These are phyloP conservation scores for Aythya baeri DNA, from an alignment of 2,113 vertebrate species.

Conservation along the genomic window DNA sequence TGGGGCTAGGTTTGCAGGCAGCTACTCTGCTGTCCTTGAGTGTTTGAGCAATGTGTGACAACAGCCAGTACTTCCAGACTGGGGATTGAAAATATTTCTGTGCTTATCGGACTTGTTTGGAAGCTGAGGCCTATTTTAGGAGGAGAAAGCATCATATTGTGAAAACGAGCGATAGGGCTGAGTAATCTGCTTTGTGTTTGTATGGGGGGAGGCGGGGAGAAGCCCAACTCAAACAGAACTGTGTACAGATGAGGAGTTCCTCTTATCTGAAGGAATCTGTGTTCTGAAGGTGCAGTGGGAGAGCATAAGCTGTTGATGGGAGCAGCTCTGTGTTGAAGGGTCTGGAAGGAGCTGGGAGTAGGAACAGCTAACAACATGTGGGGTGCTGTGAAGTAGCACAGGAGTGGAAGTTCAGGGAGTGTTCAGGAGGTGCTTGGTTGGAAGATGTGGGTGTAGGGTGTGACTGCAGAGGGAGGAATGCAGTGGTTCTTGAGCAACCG, in stretches of 20 bases:
- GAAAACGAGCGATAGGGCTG: not conserved
- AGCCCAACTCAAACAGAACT: not conserved
- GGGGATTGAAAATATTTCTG: not conserved
- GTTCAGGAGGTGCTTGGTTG: not conserved
- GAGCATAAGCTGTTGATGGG: not conserved
- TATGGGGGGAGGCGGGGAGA: not conserved
- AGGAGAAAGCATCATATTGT: not conserved
- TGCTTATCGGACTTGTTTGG: not conserved
- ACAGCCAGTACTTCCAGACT: not conserved
- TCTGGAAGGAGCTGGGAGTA: not conserved
- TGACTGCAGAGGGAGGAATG: slow-evolving; percentile 43
- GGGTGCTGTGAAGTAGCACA: not conserved
- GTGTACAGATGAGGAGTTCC: not conserved
- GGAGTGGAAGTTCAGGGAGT: not conserved
- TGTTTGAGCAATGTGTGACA: not conserved
- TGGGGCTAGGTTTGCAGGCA: not conserved
- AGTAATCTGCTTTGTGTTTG: not conserved
- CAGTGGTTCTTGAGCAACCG: not conserved
- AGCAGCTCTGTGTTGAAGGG: not conserved
- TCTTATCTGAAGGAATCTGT: not conserved
- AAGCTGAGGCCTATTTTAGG: not conserved
- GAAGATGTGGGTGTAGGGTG: slow-evolving; percentile 48
- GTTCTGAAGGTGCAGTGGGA: not conserved
- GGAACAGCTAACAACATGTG: not conserved
- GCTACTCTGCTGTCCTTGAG: not conserved